Evolutionary conservation across 2,888 invertebrate species (phyloP), one percentile per base, ranked within the genome.

Genomic region (Scaptomyza polygonia): DNA sequence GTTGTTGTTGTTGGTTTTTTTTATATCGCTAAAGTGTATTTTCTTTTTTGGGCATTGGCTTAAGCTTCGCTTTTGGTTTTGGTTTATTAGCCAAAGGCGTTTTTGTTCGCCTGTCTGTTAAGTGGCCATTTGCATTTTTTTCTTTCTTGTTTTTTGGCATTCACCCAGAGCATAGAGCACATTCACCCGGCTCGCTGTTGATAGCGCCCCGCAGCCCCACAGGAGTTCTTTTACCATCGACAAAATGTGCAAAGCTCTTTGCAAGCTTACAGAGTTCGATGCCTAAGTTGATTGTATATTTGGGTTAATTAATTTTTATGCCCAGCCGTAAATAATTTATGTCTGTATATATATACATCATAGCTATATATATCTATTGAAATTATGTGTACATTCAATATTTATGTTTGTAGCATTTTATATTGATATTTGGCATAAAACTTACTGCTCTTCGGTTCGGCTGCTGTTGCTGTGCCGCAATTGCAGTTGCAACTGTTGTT

Each of bases 101-200:
- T 83, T 83, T 73, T 70, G 73, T 69, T 69, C 61, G 59, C 48
- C 66, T 66, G 72, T 56, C 72, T 74, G 69, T 70, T 76, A 84
- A 86, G 81, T 81, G 74, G 63, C 67, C 59, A 70, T 76, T 88
- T 78, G 81, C 84, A 77, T 86, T 81, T 72, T 84, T n/a, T n/a
- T n/a, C n/a, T n/a, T n/a, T n/a, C n/a, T n/a, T n/a, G n/a, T n/a
- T n/a, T n/a, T 75, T 70, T 66, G 73, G 69, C 67, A 81, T 62
- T 67, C 59, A 65, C 32, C 66, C 52, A 49, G 49, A 43, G 25
- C 25, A 25, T 18, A 53, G 43, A 30, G 14, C 42, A 57, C 42
- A 57, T 45, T 59, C 30, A 59, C 39, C 59, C 59, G 47, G 30
- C 47, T 27, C 5, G 16, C 21, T 34, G 47, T 12, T n/a, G n/a